Evolutionary conservation across 1,140 invertebrate species (phyloP), one percentile per base, ranked within the genome.

Genomic region (Drosophila prosaltans): DNA sequence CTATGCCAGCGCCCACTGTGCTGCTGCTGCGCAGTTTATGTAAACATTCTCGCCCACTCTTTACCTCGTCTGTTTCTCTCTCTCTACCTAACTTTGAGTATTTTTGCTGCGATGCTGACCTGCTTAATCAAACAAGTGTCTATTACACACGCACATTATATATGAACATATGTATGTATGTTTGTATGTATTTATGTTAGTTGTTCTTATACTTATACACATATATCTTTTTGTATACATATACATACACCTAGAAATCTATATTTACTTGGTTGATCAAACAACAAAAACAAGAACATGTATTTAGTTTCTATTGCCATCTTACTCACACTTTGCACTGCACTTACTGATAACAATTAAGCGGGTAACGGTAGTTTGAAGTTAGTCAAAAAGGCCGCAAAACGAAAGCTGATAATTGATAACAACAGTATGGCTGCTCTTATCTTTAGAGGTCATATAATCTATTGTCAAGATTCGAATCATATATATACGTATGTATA

Each of bases 51-150:
- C 43, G 36, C 54, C 45, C 65, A 69, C 65, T 70, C 71, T 61
- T 51, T 61, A 69, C 60, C 72, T 74, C 45, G 0, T 77, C 62
- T 60, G 64, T 51, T 69, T 51, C 26, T 66, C 61, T 51, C 30
- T 65, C 60, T 58, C 30, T 72, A n/a, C 57, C 9, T 32, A 24
- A 55, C 36, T 32, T 43, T 41, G 16, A 16, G 48, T 3, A 36
- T 65, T 16, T 59, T 59, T 21, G 40, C 26, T 39, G 55, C 51
- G 45, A 48, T 75, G 78, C 62, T 86, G 71, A 74, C 78, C 68
- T 74, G 81, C 72, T 67, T 69, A 83, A 74, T 82, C 83, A 88
- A 88, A 88, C 84, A 88, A 88, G 83, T 88, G 83, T 88, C 84
- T 68, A 65, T 79, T 76, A 82, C 77, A 68, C 54, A 51, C 69